Base-by-base conservation (phyloP, 2,888 invertebrate species). In the Apodemia hepburni region DNA sequence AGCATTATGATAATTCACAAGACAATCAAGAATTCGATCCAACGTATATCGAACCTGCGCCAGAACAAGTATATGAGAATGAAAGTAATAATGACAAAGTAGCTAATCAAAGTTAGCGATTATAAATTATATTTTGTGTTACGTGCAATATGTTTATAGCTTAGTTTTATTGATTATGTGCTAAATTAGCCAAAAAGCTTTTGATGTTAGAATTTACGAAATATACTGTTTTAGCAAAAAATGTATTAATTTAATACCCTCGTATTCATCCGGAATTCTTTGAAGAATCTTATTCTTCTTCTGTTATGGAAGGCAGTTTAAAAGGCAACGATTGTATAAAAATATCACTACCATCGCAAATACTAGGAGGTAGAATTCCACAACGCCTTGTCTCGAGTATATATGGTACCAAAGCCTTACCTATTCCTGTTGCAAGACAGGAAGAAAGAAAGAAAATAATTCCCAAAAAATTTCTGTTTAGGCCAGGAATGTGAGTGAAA, bases 121-220 rank as follows among this genome's bases (percentile, higher is more conserved):
- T 68, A 68, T 69, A 72, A 71, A 29, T 65, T 62, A 35, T 5
- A 33, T 62, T 64, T 78, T 70, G 64, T 68, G 73, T 69, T 80
- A 77, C 67, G 86, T 85, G 85, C 85, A 86, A 85, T 87, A 84
- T 78, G 18, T 79, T 76, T 75, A 79, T 79, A 72, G 78, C 77
- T 71, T 73, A 69, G 64, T 64, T 69, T 73, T 62, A 64, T 59
- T 64, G 15, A 59, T 38, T 65, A 35, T 62, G 58, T 49, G 35
- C 33, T 62, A 35, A 27, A 51, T 45, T 64, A 60, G 60, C 64
- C 63, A 66, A 58, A 22, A 49, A 45, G 62, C 62, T 62, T 62
- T 62, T 47, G 17, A 29, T 62, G 62, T 62, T 62, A 62, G 62
- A 47, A 57, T 58, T 42, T n/a, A 17, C 47, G 54, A 58, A 62